Conservation (phyloP, 2,888 invertebrate species). For the Copidosoma aretas region DNA sequence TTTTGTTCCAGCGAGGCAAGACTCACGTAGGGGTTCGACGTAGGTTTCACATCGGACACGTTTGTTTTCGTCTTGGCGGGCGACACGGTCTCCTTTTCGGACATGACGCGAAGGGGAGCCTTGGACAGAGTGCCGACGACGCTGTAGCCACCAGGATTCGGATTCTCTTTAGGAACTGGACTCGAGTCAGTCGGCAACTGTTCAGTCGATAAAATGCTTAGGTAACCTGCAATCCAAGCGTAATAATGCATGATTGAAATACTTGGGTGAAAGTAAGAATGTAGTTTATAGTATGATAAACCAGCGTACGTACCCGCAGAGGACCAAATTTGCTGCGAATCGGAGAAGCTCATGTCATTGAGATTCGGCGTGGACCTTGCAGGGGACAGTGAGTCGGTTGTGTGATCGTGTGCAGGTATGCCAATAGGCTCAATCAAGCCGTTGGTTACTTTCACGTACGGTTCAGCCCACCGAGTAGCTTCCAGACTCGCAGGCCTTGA, state of each 20-base stretch:
- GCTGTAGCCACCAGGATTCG: constrained; percentile 49
- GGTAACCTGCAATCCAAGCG: constrained; percentile 46
- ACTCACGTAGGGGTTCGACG: constrained; percentile 51
- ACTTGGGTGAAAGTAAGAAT: background rate
- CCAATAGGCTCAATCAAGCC: constrained; percentile 43
- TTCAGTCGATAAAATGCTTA: constrained; percentile 57
- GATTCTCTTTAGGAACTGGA: constrained; percentile 52
- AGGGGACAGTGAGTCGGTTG: constrained; percentile 54
- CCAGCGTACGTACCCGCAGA: constrained; percentile 41
- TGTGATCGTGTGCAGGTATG: constrained; percentile 21
- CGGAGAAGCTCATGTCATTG: constrained; percentile 51
- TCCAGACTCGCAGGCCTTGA: constrained; percentile 43
- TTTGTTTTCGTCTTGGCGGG: constrained; percentile 37
- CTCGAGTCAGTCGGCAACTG: constrained; percentile 55
- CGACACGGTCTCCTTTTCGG: constrained; percentile 44
- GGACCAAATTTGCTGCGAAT: constrained; percentile 53
- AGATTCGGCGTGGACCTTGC: constrained; percentile 60
- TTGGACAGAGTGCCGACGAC: constrained; percentile 53
- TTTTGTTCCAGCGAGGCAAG: constrained; percentile 52
- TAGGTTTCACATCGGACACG: constrained; percentile 36
- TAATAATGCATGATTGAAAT: background rate
- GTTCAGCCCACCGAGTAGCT: constrained; percentile 50
- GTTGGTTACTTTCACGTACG: constrained; percentile 56
- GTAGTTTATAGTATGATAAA: background rate
- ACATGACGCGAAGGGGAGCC: constrained; percentile 40